Percentiles rank a stretch among this genome's conserved stretches.
Conservation (phyloP, 1,140 invertebrate species). For the Magallana ariakensis region DNA sequence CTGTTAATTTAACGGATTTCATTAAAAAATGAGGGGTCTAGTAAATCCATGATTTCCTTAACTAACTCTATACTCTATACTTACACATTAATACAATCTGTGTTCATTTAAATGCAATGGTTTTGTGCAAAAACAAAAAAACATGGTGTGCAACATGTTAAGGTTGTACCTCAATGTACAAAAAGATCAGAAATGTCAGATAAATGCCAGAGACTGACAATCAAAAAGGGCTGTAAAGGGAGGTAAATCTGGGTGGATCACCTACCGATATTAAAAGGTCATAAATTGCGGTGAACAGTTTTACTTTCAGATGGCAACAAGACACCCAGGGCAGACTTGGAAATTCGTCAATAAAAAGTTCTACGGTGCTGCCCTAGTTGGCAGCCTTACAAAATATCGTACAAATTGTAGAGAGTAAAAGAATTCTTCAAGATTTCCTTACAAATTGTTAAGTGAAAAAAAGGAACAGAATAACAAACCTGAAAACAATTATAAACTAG, state of each 20-base stretch:
- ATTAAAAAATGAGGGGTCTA: background rate
- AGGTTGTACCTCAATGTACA: constrained; percentile 11
- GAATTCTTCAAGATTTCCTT: constrained; percentile 4
- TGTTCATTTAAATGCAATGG: background rate
- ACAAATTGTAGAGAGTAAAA: constrained; percentile 10
- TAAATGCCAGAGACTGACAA: background rate
- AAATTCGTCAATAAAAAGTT: constrained; percentile 20
- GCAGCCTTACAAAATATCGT: constrained; percentile 4
- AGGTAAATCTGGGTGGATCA: constrained; percentile 29
- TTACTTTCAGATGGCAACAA: background rate
- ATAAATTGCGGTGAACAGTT: constrained; percentile 2
- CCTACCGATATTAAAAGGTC: constrained; percentile 29
- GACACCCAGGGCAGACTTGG: constrained; percentile 18
- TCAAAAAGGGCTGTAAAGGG: background rate
- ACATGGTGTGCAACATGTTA: constrained; percentile 9
- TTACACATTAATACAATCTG: background rate
- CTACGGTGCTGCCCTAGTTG: background rate
- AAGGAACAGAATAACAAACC: background rate
- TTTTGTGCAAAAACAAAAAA: background rate
- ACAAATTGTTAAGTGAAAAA: background rate
- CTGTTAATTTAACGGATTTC: background rate
- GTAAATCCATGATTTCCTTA: no score
- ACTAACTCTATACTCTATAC: background rate
- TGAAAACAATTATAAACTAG: constrained; percentile 6
- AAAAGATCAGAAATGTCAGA: constrained; percentile 21